Evolutionary conservation across 2,797 vertebrate species (phyloP).

Genomic region (Gallinago solitaria): DNA sequence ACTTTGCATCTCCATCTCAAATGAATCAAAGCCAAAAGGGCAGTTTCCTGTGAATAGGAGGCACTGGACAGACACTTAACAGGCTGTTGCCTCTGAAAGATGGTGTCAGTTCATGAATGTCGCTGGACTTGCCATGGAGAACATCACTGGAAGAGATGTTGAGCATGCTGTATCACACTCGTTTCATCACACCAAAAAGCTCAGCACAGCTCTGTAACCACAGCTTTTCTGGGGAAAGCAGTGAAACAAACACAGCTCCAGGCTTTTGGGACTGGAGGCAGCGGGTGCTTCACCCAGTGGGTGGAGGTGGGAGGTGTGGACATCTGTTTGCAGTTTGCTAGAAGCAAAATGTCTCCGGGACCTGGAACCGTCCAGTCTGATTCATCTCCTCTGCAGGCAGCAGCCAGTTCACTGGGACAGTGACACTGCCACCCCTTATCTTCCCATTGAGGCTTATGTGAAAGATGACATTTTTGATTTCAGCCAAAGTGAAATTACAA

Average conservation of each 20-base stretch:
- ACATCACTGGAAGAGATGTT: accelerated
- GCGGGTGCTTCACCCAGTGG: not conserved
- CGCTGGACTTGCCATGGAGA: not conserved
- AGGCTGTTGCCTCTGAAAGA: not conserved
- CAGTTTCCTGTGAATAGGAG: not conserved
- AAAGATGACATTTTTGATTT: not conserved
- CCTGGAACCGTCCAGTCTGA: not conserved
- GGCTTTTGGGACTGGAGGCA: not conserved
- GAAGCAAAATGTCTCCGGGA: not conserved
- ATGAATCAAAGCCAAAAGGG: not conserved
- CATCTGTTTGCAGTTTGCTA: not conserved
- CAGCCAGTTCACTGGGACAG: not conserved
- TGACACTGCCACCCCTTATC: not conserved
- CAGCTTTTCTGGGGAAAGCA: not conserved
- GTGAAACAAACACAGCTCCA: not conserved
- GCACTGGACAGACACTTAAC: not conserved
- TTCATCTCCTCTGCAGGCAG: not conserved
- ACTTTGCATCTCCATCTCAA: not conserved
- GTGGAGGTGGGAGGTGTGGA: not conserved
- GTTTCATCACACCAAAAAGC: accelerated
- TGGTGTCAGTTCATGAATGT: not conserved
- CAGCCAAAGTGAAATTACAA: not conserved
- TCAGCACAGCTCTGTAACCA: accelerated
- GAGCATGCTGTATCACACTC: accelerated
- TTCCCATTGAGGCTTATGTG: not conserved